Conservation (phyloP, 1,140 invertebrate genomes). For the Drosophila persimilis region DNA sequence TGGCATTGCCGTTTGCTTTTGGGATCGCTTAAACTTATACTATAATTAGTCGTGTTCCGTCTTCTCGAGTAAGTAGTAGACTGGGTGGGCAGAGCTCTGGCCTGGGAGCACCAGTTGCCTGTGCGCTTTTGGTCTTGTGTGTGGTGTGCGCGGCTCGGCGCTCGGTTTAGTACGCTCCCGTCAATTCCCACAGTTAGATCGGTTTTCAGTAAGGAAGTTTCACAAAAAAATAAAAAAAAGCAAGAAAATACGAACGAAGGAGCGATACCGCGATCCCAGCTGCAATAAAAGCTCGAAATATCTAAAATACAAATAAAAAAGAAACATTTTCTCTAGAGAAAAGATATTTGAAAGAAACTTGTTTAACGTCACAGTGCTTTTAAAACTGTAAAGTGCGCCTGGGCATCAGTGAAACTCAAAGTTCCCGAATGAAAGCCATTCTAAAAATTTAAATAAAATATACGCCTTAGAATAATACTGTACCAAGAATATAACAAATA, state of each 20-base stretch:
- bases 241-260: neutral
- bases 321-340: constrained; percentile 5
- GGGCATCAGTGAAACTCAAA: constrained; percentile 1
- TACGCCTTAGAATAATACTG: neutral
- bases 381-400: constrained; percentile 50
- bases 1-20: constrained; percentile 53
- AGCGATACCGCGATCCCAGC: too few species aligned
- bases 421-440: constrained; percentile 1
- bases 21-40: constrained; percentile 78
- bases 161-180: constrained; percentile 76
- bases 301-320: neutral
- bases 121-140: constrained; percentile 36
- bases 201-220: constrained; percentile 52
- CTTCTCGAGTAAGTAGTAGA: constrained; percentile 81
- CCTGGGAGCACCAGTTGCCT: constrained; percentile 43
- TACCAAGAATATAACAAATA: neutral
- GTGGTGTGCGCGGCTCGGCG: constrained; percentile 43
- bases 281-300: too few species aligned
- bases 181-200: constrained; percentile 75
- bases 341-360: constrained; percentile 6
- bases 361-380: constrained; percentile 21
- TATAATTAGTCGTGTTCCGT: constrained; percentile 83
- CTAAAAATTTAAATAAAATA: neutral
- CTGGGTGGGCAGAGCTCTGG: constrained; percentile 32
- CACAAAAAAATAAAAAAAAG: constrained; percentile 15